Evolutionary conservation across 2,113 vertebrate genomes (phyloP), one percentile per base, ranked within the genome.

Genomic region (Collichthys lucidus): DNA sequence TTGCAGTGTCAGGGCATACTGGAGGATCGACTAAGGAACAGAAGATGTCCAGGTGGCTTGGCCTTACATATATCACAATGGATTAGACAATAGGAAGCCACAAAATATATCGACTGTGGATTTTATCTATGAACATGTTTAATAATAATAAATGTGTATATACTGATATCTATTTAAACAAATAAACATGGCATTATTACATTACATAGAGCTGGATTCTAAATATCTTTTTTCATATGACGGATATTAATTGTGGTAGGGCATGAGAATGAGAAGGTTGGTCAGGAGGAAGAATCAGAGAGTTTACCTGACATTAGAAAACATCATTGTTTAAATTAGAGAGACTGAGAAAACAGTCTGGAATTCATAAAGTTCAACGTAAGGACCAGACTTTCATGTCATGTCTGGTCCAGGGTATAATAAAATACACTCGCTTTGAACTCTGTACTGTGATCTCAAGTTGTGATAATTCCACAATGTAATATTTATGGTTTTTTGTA

Each of bases 401-500:
- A 70, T 24, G 85, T 83, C 79, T 87, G 73, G 73, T 80, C 62
- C 71, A 84, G 70, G 69, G 57, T 52, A 68, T 19, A 73, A 73
- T 89, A 68, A 93, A 55, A 65, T 52, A 72, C 47, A 53, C 26
- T 74, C 15, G 52, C 89, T 93, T 92, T 89, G 84, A 92, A 89
- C 84, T 84, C 49, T 77, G 67, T 31, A 24, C 82, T 83, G 69
- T 80, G 74, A 88, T 87, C 72, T 73, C 29, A 76, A 61, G 67
- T 76, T 70, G 72, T 71, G 83, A 91, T 90, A 77, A 88, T 81
- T 87, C 80, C 55, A 69, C 40, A 64, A 12, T 40, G n/a, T 40
- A 76, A 82, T 90, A 92, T 92, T 94, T 89, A 93, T 74, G 73
- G 14, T 57, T 82, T 75, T 52, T 77, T 35, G 62, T 57, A 61